Conservation (phyloP, 2,888 invertebrate genomes). For the Cynaeus angustus region DNA sequence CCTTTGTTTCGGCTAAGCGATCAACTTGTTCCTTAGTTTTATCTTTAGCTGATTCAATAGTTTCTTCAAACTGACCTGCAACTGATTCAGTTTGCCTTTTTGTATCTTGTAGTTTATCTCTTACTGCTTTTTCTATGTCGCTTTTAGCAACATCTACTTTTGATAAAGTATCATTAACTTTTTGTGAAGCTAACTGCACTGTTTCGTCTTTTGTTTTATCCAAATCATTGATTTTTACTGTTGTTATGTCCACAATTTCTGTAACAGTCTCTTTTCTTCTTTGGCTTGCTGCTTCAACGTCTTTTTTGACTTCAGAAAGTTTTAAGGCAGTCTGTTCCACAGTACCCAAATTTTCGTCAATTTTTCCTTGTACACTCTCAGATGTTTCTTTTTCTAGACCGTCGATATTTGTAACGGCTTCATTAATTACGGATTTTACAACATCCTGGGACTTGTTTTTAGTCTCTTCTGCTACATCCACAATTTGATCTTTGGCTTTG, state of each 20-base stretch:
- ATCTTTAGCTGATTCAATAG: slow-evolving; percentile 29
- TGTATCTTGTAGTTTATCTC: not conserved
- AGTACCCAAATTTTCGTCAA: too few relatives aligned
- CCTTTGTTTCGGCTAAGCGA: slow-evolving; percentile 30
- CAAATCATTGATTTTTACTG: not conserved
- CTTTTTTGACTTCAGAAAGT: not conserved
- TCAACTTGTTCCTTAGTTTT: slow-evolving; percentile 28
- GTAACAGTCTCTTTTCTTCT: not conserved
- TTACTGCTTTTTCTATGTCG: too few relatives aligned
- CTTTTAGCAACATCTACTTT: not conserved
- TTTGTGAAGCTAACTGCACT: not conserved
- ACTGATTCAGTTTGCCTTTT: not conserved
- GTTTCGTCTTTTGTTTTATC: not conserved
- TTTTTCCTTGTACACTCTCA: too few relatives aligned
- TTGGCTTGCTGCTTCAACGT: not conserved
- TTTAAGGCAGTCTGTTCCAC: too few relatives aligned
- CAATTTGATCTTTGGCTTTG: not conserved
- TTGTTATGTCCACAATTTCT: slow-evolving; percentile 9
- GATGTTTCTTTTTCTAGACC: too few relatives aligned
- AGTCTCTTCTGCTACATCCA: not conserved
- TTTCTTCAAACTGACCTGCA: not conserved
- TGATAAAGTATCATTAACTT: too few relatives aligned
- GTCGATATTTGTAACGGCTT: too few relatives aligned
- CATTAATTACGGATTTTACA: not conserved
- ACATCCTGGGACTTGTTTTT: not conserved